phyloP scores from a whole-genome alignment of 2,113 vertebrate genomes.

The Physeter macrocephalus region DNA sequence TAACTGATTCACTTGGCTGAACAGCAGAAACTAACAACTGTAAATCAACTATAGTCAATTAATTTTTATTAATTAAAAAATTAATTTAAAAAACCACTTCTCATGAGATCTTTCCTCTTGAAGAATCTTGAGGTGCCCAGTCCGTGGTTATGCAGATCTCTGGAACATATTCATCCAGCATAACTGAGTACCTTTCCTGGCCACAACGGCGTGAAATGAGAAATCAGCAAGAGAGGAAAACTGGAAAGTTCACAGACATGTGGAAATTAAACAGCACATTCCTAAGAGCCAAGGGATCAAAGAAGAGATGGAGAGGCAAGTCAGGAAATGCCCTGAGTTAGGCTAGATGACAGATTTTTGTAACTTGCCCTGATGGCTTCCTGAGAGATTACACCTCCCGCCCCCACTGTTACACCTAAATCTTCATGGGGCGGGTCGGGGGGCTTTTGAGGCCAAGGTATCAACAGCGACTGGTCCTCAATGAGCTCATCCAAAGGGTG shows the following conservation, averaged over 20 bases:
- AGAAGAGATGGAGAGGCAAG: not conserved
- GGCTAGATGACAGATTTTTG: not conserved
- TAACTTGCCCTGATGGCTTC: not conserved
- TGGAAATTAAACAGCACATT: not conserved
- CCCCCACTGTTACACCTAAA: too few species aligned
- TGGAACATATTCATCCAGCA: not conserved
- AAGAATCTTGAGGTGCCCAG: not conserved
- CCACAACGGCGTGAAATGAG: fast-evolving
- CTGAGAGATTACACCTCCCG: not conserved
- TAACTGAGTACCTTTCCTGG: too few species aligned
- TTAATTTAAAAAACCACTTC: not conserved
- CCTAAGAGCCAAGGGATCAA: not conserved
- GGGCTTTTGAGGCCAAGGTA: not conserved
- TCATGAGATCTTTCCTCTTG: not conserved
- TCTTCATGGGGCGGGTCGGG: not conserved
- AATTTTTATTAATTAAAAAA: not conserved
- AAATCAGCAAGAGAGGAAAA: not conserved
- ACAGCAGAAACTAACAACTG: fast-evolving
- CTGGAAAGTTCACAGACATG: fast-evolving
- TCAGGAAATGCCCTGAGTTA: not conserved
- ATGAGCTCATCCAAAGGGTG: not conserved
- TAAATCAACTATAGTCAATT: not conserved
- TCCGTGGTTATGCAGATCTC: not conserved
- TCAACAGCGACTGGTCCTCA: not conserved
- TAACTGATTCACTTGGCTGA: not conserved